Base-by-base conservation (phyloP, 2,113 vertebrate species). In the Bufo gargarizans region DNA sequence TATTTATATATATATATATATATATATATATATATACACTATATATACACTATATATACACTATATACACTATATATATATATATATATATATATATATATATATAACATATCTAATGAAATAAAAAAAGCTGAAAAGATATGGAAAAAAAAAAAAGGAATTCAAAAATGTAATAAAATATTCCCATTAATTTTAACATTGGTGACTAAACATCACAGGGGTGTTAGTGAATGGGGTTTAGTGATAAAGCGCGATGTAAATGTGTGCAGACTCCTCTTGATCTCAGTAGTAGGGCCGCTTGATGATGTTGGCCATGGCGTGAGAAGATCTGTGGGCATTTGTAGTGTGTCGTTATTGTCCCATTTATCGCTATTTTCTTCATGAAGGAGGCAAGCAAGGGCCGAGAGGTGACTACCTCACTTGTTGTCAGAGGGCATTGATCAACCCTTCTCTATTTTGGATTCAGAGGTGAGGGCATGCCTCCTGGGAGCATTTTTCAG, bases 401-500 rank as follows among this genome's bases (percentile, higher is more conserved):
- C 87, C 91, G 89, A 90, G 79, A 93, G 91, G 93, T 91, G 92
- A 91, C 89, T 45, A 91, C 80, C 77, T 91, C 86, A 91, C 91
- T 93, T 92, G 90, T 92, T 92, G 94, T 94, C 92, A 91, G 91
- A 92, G 91, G 92, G 90, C 94, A 94, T 93, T 89, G 94, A 95
- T 94, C 94, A 91, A 93, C 90, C 91, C 84, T 72, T 85, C 90
- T 90, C 58, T 91, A 93, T 91, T 92, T 92, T 84, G 92, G 94
- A 89, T 93, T 93, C 86, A 3, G 90, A 91, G 92, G 93, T 88
- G 91, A 93, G 95, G 95, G 93, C 93, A 90, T 53, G 90, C 94
- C 95, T 93, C 95, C 84, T 50, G 91, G 94, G 95, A 93, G 91
- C 91, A 91, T 92, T 92, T 89, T 77, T 78, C 92, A 93, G 92